These are phyloP conservation scores for Drosophila greeni DNA, from an alignment of 2,888 invertebrate genomes.

Conservation along the genomic window DNA sequence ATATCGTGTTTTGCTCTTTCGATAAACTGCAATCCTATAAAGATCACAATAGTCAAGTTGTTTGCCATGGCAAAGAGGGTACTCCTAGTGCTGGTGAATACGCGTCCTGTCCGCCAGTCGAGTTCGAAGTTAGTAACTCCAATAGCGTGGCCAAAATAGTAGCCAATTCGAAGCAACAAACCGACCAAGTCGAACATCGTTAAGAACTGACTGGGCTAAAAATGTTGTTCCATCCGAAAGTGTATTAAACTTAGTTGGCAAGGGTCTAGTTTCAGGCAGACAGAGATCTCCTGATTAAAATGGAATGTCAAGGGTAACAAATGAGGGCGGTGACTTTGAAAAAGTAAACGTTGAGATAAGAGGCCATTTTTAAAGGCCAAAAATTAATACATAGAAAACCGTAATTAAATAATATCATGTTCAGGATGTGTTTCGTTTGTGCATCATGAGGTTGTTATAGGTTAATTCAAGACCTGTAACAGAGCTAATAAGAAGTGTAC, in stretches of 20 bases:
- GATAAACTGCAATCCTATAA: neutral
- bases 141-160: neutral
- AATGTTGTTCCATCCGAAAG: neutral
- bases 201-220: neutral
- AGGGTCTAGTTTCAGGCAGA: neutral
- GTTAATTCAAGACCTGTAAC: neutral
- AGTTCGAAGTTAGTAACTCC: slow-evolving; percentile 13
- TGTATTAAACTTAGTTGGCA: neutral
- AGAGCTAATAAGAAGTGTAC: too few species aligned
- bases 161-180: neutral
- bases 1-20: accelerated
- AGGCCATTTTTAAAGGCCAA: neutral
- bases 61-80: neutral
- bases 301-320: neutral
- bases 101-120: slow-evolving; percentile 1
- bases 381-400: neutral
- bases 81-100: neutral
- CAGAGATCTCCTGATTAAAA: neutral
- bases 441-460: neutral
- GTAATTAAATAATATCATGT: neutral
- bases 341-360: neutral
- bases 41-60: neutral
- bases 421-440: neutral
- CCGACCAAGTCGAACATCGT: slow-evolving; percentile 11
- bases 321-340: slow-evolving; percentile 1